These are phyloP conservation scores for Limnephilus rhombicus DNA, from an alignment of 2,888 invertebrate genomes.

Conservation along the genomic window DNA sequence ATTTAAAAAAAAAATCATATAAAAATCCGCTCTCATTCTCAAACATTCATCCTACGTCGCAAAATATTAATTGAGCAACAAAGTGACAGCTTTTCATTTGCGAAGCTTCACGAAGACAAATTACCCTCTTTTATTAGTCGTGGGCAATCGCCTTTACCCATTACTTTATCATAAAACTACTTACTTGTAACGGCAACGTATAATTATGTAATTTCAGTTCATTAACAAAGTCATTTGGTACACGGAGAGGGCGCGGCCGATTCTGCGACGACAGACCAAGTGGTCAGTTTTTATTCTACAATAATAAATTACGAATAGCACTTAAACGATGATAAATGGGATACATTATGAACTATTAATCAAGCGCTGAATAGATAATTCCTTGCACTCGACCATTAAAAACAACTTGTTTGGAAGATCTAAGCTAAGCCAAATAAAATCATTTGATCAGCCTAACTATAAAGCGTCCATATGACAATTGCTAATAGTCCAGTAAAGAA, in stretches of 20 bases:
- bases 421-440: background rate
- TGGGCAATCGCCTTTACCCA: background rate
- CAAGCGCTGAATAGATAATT: background rate
- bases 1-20: too few species aligned
- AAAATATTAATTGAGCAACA: background rate
- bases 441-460: background rate
- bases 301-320: background rate
- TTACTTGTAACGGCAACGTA: conserved; percentile 23
- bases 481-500: too few species aligned
- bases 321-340: background rate
- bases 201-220: conserved; percentile 52
- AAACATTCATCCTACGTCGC: background rate
- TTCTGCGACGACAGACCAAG: conserved; percentile 5
- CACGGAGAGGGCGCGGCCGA: conserved; percentile 15
- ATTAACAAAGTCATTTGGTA: conserved; percentile 53
- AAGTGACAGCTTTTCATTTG: conserved; percentile 26
- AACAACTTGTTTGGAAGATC: background rate
- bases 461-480: too few species aligned
- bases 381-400: background rate
- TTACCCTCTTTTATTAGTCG: conserved; percentile 26
- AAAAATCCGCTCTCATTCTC: background rate
- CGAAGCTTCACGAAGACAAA: conserved; percentile 44
- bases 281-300: background rate
- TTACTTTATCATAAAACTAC: conserved; percentile 16
- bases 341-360: background rate